Conservation (phyloP, 2,797 vertebrate genomes). For the Buphagus erythrorhynchus region DNA sequence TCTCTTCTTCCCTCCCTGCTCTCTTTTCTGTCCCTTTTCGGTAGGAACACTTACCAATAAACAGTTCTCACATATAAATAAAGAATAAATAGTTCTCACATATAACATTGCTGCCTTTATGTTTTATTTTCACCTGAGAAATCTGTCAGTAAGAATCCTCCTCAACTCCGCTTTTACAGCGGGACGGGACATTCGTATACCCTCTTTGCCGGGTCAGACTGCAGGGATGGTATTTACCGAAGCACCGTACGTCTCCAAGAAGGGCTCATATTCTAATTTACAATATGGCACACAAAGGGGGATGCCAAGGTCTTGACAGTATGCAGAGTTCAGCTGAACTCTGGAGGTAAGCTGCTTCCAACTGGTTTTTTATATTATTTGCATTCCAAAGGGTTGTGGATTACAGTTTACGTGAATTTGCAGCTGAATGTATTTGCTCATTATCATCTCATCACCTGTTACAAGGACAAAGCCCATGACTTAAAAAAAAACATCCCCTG, state of each 20-base stretch:
- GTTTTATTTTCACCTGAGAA: accelerated
- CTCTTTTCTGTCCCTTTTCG: no score
- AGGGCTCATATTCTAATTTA: accelerated
- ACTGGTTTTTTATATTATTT: not conserved
- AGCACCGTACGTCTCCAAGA: not conserved
- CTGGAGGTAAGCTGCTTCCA: not conserved
- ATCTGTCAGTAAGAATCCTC: not conserved
- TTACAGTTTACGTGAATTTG: not conserved
- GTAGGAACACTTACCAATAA: not conserved
- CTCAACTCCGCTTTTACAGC: not conserved
- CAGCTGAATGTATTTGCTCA: not conserved
- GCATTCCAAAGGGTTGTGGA: not conserved
- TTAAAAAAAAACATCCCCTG: not conserved
- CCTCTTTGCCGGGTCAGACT: not conserved
- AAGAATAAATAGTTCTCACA: not conserved
- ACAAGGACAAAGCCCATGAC: not conserved
- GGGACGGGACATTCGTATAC: not conserved
- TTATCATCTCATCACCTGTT: not conserved
- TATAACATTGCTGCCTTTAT: not conserved
- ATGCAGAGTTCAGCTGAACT: not conserved
- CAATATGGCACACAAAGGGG: not conserved
- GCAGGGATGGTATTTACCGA: not conserved
- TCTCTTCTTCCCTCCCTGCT: not conserved
- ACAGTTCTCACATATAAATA: not conserved
- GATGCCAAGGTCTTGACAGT: accelerated